phyloP scores from a whole-genome alignment of 2,888 invertebrate species.

The Hipparchia semele region DNA sequence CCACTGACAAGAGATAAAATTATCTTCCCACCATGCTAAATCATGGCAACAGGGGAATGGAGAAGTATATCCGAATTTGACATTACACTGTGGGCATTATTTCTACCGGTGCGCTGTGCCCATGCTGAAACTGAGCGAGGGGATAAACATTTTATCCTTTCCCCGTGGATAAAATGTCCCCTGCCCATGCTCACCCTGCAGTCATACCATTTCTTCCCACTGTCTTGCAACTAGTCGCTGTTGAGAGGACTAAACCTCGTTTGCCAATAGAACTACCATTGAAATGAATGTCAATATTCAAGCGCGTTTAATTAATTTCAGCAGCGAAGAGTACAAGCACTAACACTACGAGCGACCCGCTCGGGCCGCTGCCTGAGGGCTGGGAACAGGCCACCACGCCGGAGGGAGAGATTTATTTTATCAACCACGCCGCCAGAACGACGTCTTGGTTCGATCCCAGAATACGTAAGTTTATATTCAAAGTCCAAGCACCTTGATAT shows the following conservation, averaged over 20 bases:
- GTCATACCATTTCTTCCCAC: slow-evolving; percentile 43
- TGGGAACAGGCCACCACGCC: slow-evolving; percentile 94
- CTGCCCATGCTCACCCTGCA: no score
- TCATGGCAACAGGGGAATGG: no score
- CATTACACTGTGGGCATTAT: no score
- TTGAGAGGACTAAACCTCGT: slow-evolving; percentile 70
- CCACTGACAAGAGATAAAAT: no score
- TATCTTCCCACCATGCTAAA: no score
- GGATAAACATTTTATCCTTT: no score
- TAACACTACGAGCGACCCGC: slow-evolving; percentile 80
- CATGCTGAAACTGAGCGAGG: no score
- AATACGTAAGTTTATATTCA: slow-evolving; percentile 82
- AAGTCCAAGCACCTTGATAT: no score
- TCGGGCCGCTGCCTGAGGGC: slow-evolving; percentile 92
- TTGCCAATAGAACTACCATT: slow-evolving; percentile 39
- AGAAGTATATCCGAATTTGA: no score
- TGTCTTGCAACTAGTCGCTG: slow-evolving; percentile 78
- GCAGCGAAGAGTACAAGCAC: slow-evolving; percentile 82
- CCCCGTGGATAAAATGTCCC: no score
- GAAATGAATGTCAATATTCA: slow-evolving; percentile 40
- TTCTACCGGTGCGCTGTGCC: no score
- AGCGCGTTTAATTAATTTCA: slow-evolving; percentile 73
- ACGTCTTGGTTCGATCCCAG: slow-evolving; percentile 98
- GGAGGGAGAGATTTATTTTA: slow-evolving; percentile 94
- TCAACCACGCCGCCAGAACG: slow-evolving; percentile 96